Base-by-base conservation (phyloP, 1,140 invertebrate genomes). In the Dinothrombium tinctorium region DNA sequence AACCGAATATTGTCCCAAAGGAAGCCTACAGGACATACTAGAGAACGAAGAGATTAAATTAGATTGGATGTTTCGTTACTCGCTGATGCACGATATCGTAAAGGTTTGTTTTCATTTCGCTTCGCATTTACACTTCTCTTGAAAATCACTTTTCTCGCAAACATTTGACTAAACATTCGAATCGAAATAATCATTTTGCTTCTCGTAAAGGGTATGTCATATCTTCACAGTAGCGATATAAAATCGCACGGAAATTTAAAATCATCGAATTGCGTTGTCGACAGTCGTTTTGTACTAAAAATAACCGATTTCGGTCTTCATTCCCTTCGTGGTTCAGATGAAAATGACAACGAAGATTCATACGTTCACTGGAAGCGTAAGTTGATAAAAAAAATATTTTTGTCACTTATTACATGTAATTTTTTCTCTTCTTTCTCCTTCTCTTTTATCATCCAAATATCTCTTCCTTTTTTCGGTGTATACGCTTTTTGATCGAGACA, bases 11-110 rank as follows among this genome's bases (percentile, higher is more conserved):
- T 76, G 72, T 52, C 71, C 71, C 19, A 25, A 43, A 33, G 29
- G 32, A 22, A 33, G 45, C 32, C 54, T 75, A 0, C 65, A 70
- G 47, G 55, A 75, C 26, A 72, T 75, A 59, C 76, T 95, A 52
- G 82, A 89, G 66, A 92, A 94, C 65, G 80, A 87, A 62, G 83
- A 92, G 64, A 81, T 94, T 53, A 87, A 86, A 56, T 67, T 94
- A 59, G 87, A 95, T 60, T 71, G 74, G 56, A 77, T 92, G 67
- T 94, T 94, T 59, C 77, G 49, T 67, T 68, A 45, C 73, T 74
- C 71, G 7, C 55, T 76, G 2, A 70, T 75, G 2, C 64, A 69
- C 6, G 73, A 76, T 51, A 57, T 75, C 11, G 59, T 76, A 0
- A 67, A 72, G 53, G 68, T 66, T 51, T 14, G 79, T 84, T 48